A percentile compares a stretch with the other conserved stretches of the same genome.
phyloP scores from a whole-genome alignment of 2,888 invertebrate species.

The Caenorhabditis becei region DNA sequence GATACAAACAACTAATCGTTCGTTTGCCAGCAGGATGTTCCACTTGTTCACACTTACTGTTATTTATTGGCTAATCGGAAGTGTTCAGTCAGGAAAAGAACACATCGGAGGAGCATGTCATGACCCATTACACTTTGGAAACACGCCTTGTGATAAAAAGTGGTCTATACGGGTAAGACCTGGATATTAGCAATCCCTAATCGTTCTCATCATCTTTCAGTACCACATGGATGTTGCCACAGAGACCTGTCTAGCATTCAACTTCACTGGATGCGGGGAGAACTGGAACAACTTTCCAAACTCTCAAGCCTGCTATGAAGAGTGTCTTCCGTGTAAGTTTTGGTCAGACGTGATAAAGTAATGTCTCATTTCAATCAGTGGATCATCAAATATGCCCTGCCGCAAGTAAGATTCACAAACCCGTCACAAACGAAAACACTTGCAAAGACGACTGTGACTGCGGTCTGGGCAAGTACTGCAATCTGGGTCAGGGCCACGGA shows the following conservation, averaged over 20 bases:
- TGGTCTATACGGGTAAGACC: conserved; percentile 42
- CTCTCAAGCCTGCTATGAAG: conserved; percentile 52
- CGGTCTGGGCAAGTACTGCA: conserved; percentile 37
- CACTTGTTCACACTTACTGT: conserved; percentile 3
- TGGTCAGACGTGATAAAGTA: not conserved
- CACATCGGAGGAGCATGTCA: conserved; percentile 50
- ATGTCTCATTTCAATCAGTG: no score
- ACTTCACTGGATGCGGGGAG: conserved; percentile 62
- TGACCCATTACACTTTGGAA: conserved; percentile 33
- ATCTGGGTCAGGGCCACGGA: conserved; percentile 30
- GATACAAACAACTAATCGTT: not conserved
- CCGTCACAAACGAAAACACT: not conserved
- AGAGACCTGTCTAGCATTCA: conserved; percentile 64
- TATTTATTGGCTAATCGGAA: not conserved
- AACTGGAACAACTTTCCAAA: conserved; percentile 59
- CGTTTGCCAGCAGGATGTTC: not conserved
- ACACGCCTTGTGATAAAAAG: conserved; percentile 23
- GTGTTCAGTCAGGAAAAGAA: conserved; percentile 29
- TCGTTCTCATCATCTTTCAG: conserved; percentile 17
- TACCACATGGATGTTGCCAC: conserved; percentile 64
- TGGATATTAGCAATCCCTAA: not conserved
- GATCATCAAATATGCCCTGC: conserved; percentile 56
- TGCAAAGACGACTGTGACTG: conserved; percentile 45
- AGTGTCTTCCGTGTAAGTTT: conserved; percentile 57
- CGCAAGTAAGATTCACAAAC: conserved; percentile 31